Evolutionary conservation across 1,140 invertebrate genomes (phyloP).

Genomic region (Saccostrea echinata): DNA sequence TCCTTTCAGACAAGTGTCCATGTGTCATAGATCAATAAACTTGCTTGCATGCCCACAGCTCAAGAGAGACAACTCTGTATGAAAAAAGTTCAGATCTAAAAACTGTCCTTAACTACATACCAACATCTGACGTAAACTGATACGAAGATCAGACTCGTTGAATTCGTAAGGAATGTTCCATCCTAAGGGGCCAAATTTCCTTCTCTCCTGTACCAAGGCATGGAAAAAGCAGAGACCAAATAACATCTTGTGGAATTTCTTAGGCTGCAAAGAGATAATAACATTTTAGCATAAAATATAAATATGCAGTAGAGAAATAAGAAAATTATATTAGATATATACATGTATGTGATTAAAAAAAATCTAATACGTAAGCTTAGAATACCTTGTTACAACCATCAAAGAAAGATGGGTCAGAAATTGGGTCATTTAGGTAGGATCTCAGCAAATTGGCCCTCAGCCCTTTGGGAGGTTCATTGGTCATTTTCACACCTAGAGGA

Average conservation of each 20-base stretch:
- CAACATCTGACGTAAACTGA: conserved; percentile 80
- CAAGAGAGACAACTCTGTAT: background rate
- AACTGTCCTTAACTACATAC: conserved; percentile 63
- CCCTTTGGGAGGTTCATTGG: conserved; percentile 81
- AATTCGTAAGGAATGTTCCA: conserved; percentile 82
- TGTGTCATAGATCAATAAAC: background rate
- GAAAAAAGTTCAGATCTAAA: background rate
- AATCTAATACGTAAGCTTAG: background rate
- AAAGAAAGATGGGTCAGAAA: conserved; percentile 78
- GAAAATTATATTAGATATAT: background rate
- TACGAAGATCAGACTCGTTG: conserved; percentile 80
- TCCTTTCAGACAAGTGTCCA: background rate
- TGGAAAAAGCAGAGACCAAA: conserved; percentile 81
- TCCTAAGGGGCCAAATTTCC: conserved; percentile 80
- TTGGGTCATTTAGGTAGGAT: conserved; percentile 80
- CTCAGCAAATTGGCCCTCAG: conserved; percentile 77
- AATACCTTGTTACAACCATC: conserved; percentile 78
- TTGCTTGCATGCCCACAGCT: background rate
- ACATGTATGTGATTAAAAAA: background rate
- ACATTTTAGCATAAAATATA: background rate
- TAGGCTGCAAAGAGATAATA: conserved; percentile 63
- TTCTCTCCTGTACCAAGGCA: conserved; percentile 80
- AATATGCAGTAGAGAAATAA: too few relatives aligned
- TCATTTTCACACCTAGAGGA: conserved; percentile 80
- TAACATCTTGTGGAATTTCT: conserved; percentile 79